phyloP scores from a whole-genome alignment of 2,797 vertebrate genomes.

The Rhodeus uyekii region DNA sequence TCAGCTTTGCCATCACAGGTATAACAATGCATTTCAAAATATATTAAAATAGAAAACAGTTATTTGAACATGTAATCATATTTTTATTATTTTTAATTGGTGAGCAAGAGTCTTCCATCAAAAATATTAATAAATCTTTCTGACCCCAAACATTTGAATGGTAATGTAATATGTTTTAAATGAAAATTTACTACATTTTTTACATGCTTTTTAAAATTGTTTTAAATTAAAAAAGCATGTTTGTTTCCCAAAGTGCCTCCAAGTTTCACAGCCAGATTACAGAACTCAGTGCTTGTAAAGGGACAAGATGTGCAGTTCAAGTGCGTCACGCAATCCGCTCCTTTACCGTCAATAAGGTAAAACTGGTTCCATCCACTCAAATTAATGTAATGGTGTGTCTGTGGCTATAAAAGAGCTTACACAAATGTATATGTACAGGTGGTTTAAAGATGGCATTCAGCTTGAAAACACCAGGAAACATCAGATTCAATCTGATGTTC shows the following conservation, averaged over 20 bases:
- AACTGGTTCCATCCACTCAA: background rate
- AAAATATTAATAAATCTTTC: background rate
- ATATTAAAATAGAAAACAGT: background rate
- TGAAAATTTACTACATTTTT: no score
- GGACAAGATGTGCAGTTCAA: slow-evolving; percentile 87
- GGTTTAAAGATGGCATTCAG: slow-evolving; percentile 85
- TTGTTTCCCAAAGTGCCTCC: slow-evolving; percentile 82
- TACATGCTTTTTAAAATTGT: no score
- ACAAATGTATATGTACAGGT: slow-evolving; percentile 73
- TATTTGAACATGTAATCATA: background rate
- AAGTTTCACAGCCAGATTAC: slow-evolving; percentile 86
- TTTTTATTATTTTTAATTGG: background rate
- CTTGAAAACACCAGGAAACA: slow-evolving; percentile 82
- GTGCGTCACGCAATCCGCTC: slow-evolving; percentile 84
- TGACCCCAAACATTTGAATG: background rate
- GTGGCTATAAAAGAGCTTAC: background rate
- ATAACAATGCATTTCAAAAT: background rate
- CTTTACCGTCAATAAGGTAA: slow-evolving; percentile 87
- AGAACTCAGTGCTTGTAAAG: slow-evolving; percentile 83
- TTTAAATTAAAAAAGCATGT: background rate
- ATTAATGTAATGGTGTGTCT: background rate
- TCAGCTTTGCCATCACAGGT: background rate
- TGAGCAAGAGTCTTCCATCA: background rate
- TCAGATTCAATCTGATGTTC: slow-evolving; percentile 78
- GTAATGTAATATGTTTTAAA: background rate